phyloP scores from a whole-genome alignment of 2,113 vertebrate genomes.

The Heterochromis multidens region DNA sequence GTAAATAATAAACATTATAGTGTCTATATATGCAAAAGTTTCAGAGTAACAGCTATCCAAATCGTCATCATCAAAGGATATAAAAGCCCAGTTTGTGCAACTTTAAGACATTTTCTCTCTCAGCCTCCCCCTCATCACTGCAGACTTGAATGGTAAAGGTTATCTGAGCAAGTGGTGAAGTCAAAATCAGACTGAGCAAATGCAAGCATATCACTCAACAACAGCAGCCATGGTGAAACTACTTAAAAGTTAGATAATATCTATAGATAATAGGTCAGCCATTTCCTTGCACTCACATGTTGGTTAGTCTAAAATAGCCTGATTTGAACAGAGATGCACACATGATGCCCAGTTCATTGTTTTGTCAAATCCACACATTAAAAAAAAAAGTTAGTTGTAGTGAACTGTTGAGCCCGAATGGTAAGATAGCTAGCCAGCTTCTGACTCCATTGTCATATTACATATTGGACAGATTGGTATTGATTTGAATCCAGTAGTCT shows the following conservation, averaged over 20 bases:
- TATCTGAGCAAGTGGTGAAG: fast-evolving
- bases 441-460: fast-evolving
- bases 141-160: neutral
- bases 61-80: neutral
- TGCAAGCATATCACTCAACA: neutral
- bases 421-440: neutral
- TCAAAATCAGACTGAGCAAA: neutral
- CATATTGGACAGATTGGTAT: neutral
- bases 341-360: neutral
- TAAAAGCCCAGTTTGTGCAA: neutral
- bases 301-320: neutral
- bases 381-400: neutral
- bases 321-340: neutral
- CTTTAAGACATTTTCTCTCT: fast-evolving
- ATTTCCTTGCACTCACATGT: neutral
- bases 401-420: neutral
- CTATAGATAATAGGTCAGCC: neutral
- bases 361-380: neutral
- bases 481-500: neutral
- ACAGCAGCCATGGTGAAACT: neutral
- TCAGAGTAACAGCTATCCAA: neutral
- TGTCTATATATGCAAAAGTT: fast-evolving
- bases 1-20: neutral
- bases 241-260: neutral
- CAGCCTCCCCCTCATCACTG: neutral